Evolutionary conservation across 2,113 vertebrate genomes (phyloP).

Genomic region (Pipra filicauda): DNA sequence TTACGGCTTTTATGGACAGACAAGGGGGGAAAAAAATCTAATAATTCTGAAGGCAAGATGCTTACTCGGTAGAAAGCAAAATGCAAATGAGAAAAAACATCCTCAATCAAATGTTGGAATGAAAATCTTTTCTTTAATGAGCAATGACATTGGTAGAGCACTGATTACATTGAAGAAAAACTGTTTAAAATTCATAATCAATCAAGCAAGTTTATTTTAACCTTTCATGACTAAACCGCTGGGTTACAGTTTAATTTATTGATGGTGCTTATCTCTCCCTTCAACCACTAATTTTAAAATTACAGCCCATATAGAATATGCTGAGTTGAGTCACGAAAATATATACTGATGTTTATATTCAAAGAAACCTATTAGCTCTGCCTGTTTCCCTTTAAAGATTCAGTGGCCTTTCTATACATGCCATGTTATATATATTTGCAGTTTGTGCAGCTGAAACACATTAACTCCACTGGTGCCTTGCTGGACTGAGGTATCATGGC

Average conservation of each 20-base stretch:
- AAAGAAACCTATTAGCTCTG: constrained; percentile 63
- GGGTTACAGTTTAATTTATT: constrained; percentile 72
- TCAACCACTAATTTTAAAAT: constrained; percentile 75
- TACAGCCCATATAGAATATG: constrained; percentile 65
- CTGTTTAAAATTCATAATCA: constrained; percentile 85
- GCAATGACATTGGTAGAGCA: constrained; percentile 76
- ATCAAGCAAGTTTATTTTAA: constrained; percentile 84
- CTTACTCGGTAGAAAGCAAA: constrained; percentile 77
- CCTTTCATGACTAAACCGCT: constrained; percentile 77
- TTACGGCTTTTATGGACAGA: constrained; percentile 69
- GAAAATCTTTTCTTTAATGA: constrained; percentile 84
- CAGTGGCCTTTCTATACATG: constrained; percentile 48
- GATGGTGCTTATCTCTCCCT: constrained; percentile 71
- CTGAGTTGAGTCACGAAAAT: constrained; percentile 70
- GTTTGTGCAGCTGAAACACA: constrained; percentile 29
- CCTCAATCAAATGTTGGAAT: constrained; percentile 81
- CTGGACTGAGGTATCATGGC: background rate
- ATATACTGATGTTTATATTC: constrained; percentile 71
- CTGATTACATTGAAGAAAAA: constrained; percentile 83
- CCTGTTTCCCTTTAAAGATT: constrained; percentile 64
- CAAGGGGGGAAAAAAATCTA: constrained; percentile 57
- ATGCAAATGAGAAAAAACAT: constrained; percentile 80
- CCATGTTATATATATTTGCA: constrained; percentile 32
- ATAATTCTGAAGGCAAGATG: constrained; percentile 77
- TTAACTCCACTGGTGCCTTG: constrained; percentile 46